Base-by-base conservation (phyloP, 2,797 vertebrate species). In the Cetoscarus ocellatus region DNA sequence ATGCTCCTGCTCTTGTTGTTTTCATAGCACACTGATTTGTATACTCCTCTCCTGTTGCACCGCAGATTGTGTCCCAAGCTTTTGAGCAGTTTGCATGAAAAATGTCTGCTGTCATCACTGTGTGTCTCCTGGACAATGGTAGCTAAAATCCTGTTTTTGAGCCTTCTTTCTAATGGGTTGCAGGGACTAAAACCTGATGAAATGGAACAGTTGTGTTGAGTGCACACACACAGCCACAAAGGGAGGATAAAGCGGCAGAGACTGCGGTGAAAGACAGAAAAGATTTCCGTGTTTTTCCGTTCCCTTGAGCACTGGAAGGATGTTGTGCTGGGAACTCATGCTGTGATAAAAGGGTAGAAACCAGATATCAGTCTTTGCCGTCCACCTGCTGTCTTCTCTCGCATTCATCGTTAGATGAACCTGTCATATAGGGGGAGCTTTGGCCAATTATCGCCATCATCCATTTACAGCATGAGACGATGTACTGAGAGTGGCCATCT, bases 311-410 rank as follows among this genome's bases (percentile, higher is more conserved):
- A 82, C 84, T 68, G 66, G 71, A 57, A 61, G 73, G 77, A 82
- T 85, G 86, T 82, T 85, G 83, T 74, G 83, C 82, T 53, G 71
- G 59, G 80, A 66, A 80, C 61, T 63, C 91, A 85, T 35, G 86
- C 93, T 93, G 93, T 87, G 94, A 95, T 93, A 88, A 94, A 95
- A 93, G 88, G 79, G 78, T 79, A 85, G 84, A 87, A 82, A 90
- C 70, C 74, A 86, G 88, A 89, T 90, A 92, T 92, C 92, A 91
- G 90, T 88, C 90, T 72, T 86, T 85, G 88, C 84, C 75, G 80
- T 93, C 88, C 93, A 94, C 93, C 91, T 93, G 91, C 89, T 88
- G 82, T 86, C 86, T 80, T 76, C 79, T 61, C 74, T 72, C 70
- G 12, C 85, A 91, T 93, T 92, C 74, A 92, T 93, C 91, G 87